Evolutionary conservation across 2,113 vertebrate species (phyloP).

Genomic region (Sebastes fasciatus): DNA sequence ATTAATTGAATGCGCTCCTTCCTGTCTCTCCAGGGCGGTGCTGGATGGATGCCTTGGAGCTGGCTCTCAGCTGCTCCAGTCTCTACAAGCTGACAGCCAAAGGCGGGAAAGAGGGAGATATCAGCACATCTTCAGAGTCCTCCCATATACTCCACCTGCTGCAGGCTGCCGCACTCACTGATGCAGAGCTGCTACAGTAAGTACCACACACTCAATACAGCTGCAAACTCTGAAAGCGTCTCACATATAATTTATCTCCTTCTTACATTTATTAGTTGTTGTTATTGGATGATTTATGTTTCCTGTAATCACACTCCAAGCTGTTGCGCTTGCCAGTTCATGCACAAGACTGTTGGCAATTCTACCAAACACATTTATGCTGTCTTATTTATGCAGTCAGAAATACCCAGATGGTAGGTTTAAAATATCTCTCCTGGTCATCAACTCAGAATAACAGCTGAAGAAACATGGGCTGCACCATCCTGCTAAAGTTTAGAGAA

Average conservation of each 20-base stretch:
- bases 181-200: slow-evolving; percentile 93
- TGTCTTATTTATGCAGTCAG: not conserved
- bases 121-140: slow-evolving; percentile 86
- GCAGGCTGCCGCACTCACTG: slow-evolving; percentile 83
- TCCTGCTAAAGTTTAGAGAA: not conserved
- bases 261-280: not conserved
- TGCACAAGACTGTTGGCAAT: not conserved
- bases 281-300: not conserved
- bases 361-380: not conserved
- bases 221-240: not conserved
- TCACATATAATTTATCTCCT: not conserved
- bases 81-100: slow-evolving; percentile 90
- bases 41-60: slow-evolving; percentile 97
- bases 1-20: not conserved
- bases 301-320: not conserved
- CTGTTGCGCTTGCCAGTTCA: not conserved
- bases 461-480: not conserved
- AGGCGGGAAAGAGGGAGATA: slow-evolving; percentile 87
- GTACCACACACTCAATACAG: slow-evolving; percentile 42
- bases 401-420: slow-evolving; percentile 1
- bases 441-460: not conserved
- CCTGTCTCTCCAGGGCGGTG: slow-evolving; percentile 87
- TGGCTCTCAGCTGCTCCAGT: slow-evolving; percentile 95
- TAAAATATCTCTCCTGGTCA: slow-evolving; percentile 2
- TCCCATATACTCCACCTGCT: slow-evolving; percentile 89